Conservation (phyloP, 2,113 vertebrate genomes). For the Holacanthus passer region DNA sequence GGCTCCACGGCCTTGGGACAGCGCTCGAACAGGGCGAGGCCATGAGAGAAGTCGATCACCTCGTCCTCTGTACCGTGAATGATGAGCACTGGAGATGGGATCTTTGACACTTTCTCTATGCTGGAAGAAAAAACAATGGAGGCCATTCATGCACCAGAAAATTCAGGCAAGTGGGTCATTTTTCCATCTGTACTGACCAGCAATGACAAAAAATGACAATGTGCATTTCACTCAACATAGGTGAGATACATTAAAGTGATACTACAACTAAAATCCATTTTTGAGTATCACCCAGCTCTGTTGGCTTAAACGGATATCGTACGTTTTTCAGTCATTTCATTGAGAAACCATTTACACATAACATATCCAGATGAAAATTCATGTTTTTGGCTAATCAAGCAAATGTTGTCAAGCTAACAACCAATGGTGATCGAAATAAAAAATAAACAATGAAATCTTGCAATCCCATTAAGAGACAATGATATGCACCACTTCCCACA, state of each 20-base stretch:
- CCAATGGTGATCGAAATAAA: conserved; percentile 6
- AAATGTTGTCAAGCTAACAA: conserved; percentile 29
- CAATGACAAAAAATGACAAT: not conserved
- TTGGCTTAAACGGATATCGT: not conserved
- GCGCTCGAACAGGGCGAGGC: conserved; percentile 95
- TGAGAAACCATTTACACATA: not conserved
- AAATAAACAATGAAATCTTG: not conserved
- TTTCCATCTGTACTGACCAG: not conserved
- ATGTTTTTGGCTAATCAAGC: not conserved
- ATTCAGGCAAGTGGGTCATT: not conserved
- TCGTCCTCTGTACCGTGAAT: conserved; percentile 98
- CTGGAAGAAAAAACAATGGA: conserved; percentile 74
- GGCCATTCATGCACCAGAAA: not conserved
- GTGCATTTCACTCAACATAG: not conserved
- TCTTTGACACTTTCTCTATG: conserved; percentile 98
- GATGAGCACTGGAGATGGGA: conserved; percentile 97
- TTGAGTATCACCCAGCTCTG: not conserved
- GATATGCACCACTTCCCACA: not conserved
- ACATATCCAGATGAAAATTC: not conserved
- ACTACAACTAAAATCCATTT: not conserved
- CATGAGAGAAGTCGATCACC: conserved; percentile 99
- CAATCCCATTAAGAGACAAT: not conserved
- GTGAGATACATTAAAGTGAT: not conserved
- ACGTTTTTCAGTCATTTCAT: not conserved
- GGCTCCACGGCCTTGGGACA: conserved; percentile 98